Evolutionary conservation across 2,113 vertebrate genomes (phyloP), one percentile per base, ranked within the genome.

Genomic region (Geococcyx californianus): DNA sequence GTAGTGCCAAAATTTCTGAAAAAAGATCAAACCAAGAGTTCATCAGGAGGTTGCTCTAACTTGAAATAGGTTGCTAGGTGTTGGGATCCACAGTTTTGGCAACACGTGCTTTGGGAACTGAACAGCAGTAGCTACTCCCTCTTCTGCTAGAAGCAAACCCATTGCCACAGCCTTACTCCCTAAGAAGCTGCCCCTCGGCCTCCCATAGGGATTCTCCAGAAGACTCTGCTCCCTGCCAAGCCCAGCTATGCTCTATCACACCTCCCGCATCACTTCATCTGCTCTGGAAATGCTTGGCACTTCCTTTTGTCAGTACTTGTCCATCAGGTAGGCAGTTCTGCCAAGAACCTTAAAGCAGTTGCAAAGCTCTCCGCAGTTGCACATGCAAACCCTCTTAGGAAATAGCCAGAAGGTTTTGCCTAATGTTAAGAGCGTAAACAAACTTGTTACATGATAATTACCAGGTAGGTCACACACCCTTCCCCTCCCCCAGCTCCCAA

Each of bases 371-470:
- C 70, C 7, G 1, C 45, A 62, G 68, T 75, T 94, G 91, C 90
- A 83, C 92, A 94, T 45, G 58, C 73, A 92, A 97, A 58, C 55
- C 56, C 85, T 89, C 87, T 83, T 80, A 95, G 92, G 88, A 80
- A 81, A 78, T 7, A 87, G 80, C 89, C 88, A 83, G 92, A 70
- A 86, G 63, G 67, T 85, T 93, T 96, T 82, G 75, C 85, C 66
- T 90, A 93, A 95, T 64, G 24, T n/a, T n/a, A 89, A 56, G 84
- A 77, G 72, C 10, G 63, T 91, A 96, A 96, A 96, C 87, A 78
- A 94, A 95, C 59, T 93, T 44, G 93, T 84, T 86, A 93, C 68
- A 89, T 33, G 85, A 58, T 92, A 80, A 94, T 47, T 76, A 92
- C 63, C 87, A 82, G 59, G 68, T 92, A 94, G 63, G 68, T 87